Percentiles rank a stretch among this genome's conserved stretches.
Evolutionary conservation across 2,797 vertebrate genomes (phyloP).

Genomic region (Sebastes glaucus): DNA sequence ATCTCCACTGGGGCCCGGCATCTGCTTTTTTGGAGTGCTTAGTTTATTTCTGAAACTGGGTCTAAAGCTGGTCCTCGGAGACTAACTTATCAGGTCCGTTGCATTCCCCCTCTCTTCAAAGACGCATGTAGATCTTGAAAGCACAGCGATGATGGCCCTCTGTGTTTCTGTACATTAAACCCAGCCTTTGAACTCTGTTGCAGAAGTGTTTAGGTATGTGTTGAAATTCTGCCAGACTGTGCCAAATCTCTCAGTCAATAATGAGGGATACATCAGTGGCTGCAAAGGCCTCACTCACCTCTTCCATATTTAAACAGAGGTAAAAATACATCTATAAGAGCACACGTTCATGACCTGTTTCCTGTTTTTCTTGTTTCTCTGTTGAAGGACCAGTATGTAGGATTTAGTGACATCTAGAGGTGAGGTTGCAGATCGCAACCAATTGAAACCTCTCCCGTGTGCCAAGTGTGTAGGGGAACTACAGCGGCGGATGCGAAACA

Average conservation of each 20-base stretch:
- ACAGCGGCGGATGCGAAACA: no score
- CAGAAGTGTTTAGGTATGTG: constrained; percentile 33
- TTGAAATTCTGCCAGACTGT: constrained; percentile 59
- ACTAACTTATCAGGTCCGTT: constrained; percentile 1
- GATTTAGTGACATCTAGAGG: no score
- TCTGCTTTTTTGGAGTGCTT: constrained; percentile 57
- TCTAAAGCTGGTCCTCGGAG: constrained; percentile 39
- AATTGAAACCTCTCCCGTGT: no score
- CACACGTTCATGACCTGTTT: constrained; percentile 37
- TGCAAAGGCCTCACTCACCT: constrained; percentile 25
- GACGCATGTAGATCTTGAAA: background rate
- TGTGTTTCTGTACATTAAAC: constrained; percentile 23
- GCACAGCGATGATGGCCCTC: constrained; percentile 1
- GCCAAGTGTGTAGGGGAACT: no score
- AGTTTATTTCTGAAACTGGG: constrained; percentile 65
- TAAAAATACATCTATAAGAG: constrained; percentile 20
- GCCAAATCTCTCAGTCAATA: constrained; percentile 76
- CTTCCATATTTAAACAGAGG: constrained; percentile 32
- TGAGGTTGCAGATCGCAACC: no score
- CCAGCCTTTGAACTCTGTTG: constrained; percentile 36
- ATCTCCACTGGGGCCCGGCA: constrained; percentile 49
- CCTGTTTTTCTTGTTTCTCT: constrained; percentile 11
- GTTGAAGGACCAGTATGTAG: background rate
- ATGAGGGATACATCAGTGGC: constrained; percentile 53
- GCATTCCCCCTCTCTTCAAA: constrained; percentile 11